Conservation (phyloP, 1,140 invertebrate species). For the Pogonus chalceus region DNA sequence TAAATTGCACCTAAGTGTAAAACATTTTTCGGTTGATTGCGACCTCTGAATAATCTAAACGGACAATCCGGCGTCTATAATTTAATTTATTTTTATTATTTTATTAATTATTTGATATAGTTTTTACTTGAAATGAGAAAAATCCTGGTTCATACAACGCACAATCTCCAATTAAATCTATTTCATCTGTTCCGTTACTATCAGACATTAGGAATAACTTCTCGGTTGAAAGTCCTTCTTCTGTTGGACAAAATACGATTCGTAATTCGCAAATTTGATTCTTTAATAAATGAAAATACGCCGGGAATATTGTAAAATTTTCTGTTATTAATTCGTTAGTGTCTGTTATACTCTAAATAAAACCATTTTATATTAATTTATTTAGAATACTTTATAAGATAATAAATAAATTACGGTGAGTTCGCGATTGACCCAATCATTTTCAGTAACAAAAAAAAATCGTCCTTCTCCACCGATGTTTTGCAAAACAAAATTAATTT, state of each 20-base stretch:
- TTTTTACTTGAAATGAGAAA: no score
- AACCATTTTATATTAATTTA: constrained; percentile 2
- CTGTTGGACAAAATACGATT: constrained; percentile 24
- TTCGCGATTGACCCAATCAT: constrained; percentile 30
- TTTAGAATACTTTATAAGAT: not conserved
- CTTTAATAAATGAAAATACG: constrained; percentile 24
- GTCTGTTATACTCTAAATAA: constrained; percentile 20
- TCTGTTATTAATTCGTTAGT: constrained; percentile 20
- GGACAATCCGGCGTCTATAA: no score
- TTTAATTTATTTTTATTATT: no score
- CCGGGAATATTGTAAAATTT: constrained; percentile 25
- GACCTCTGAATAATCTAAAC: no score
- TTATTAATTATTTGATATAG: no score
- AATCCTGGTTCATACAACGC: constrained; percentile 19
- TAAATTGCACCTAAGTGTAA: constrained; percentile 13
- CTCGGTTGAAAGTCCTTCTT: constrained; percentile 29
- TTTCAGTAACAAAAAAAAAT: constrained; percentile 33
- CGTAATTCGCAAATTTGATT: constrained; percentile 22
- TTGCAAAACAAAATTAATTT: constrained; percentile 20
- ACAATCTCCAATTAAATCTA: constrained; percentile 31
- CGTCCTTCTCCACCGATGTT: constrained; percentile 28
- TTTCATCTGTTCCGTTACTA: constrained; percentile 22
- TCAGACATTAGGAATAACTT: constrained; percentile 28
- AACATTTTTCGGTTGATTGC: no score
- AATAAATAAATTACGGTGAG: constrained; percentile 19